Evolutionary conservation across 2,113 vertebrate genomes (phyloP), one percentile per base, ranked within the genome.

Genomic region (Prionailurus viverrinus): DNA sequence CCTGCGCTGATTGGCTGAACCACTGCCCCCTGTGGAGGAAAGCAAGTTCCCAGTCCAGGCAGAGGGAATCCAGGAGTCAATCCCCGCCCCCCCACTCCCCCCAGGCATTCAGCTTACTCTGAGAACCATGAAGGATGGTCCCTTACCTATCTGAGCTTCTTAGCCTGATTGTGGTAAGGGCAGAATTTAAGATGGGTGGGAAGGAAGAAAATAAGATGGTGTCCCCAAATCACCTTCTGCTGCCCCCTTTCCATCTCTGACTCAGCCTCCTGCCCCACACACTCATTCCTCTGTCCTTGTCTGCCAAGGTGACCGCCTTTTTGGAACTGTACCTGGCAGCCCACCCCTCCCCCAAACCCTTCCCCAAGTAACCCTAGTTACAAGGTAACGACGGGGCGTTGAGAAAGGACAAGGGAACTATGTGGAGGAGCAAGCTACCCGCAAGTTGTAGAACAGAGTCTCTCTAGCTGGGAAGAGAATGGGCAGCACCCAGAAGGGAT

Each of bases 1-100:
- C 25, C 41, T 71, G 63, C 68, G 61, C 63, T 14, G 39, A 96
- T 53, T 91, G 95, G 79, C 88, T 95, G 73, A 55, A 65, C 79
- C 74, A 21, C 69, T 69, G 41, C 25, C 16, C 41, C 36, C 48
- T 71, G 27, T 18, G n/a, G 19, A 58, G 58, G 61, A 88, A 74
- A 71, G 39, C 53, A 36, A 86, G 41, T 11, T 73, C 74, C 53
- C 68, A 53, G 36, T 41, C 55, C 89, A 68, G 55, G 25, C 9
- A 36, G n/a, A 83, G 7, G n/a, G 25, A 78, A 88, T 12, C 41
- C 86, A 68, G n/a, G 5, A 31, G 25, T 51, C 53, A 55, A 36
- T 53, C 63, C 48, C 51, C 18, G 31, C 23, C 0, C 18, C 33
- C 0, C 45, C 7, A 9, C 45, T 9, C 45, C 45, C 18, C 45